A percentile compares a stretch with the other conserved stretches of the same genome.
Conservation (phyloP, 2,797 vertebrate species). For the Sebastes itinus region DNA sequence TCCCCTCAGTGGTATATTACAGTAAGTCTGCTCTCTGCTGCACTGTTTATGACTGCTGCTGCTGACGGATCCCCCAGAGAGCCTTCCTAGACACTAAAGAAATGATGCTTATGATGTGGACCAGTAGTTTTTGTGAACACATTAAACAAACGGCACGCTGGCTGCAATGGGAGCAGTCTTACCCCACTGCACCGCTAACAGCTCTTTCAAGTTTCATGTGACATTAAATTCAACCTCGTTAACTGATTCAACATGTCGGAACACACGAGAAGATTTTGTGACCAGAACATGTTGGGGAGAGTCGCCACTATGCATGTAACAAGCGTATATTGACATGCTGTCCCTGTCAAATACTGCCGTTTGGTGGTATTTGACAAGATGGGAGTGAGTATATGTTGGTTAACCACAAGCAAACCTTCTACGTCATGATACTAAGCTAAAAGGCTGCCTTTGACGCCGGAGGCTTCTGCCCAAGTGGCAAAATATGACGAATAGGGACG, state of each 20-base stretch:
- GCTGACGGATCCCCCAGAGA: constrained; percentile 12
- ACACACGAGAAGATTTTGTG: background rate
- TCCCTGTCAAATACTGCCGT: no score
- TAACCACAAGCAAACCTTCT: no score
- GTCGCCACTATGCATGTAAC: background rate
- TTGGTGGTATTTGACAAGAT: no score
- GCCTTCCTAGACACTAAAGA: background rate
- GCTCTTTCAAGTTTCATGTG: background rate
- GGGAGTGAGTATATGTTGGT: no score
- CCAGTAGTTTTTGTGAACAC: background rate
- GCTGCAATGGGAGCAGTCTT: background rate
- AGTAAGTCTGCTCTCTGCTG: background rate
- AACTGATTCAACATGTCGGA: background rate
- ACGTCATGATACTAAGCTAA: no score
- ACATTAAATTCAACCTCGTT: constrained; percentile 5
- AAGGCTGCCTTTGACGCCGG: no score
- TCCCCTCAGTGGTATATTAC: background rate
- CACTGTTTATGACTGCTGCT: background rate
- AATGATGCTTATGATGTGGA: background rate
- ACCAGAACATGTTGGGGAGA: background rate
- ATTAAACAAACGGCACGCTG: background rate
- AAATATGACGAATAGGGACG: background rate
- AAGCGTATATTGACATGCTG: no score
- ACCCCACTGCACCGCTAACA: background rate
- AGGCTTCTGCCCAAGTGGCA: background rate